These are phyloP conservation scores for Ambastaia sidthimunki DNA, from an alignment of 2,797 vertebrate genomes.

Conservation along the genomic window DNA sequence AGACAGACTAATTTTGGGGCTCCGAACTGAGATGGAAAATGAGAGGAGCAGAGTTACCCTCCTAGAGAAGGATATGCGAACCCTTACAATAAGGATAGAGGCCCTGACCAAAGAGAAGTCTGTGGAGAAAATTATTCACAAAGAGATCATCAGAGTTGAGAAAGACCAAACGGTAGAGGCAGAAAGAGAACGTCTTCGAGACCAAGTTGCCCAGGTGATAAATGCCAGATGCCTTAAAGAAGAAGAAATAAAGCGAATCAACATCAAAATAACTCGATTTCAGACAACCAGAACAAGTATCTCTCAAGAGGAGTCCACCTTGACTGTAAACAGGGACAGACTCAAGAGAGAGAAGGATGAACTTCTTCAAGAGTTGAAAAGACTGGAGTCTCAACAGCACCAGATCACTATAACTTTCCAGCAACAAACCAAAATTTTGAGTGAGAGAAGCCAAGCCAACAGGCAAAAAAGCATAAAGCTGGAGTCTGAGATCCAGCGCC, in stretches of 20 bases:
- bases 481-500: slow-evolving; percentile 77
- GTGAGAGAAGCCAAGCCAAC: slow-evolving; percentile 79
- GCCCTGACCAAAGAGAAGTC: slow-evolving; percentile 88
- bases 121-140: slow-evolving; percentile 90
- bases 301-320: slow-evolving; percentile 79
- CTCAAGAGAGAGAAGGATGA: slow-evolving; percentile 80
- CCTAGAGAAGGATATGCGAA: slow-evolving; percentile 85
- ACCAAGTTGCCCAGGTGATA: slow-evolving; percentile 81
- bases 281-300: slow-evolving; percentile 76
- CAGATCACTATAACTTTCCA: slow-evolving; percentile 81
- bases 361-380: slow-evolving; percentile 78
- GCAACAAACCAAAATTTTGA: slow-evolving; percentile 84
- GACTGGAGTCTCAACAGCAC: slow-evolving; percentile 81
- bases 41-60: slow-evolving; percentile 78
- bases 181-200: slow-evolving; percentile 83
- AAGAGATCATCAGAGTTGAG: slow-evolving; percentile 92
- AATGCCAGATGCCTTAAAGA: slow-evolving; percentile 80
- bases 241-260: slow-evolving; percentile 77
- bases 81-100: slow-evolving; percentile 82
- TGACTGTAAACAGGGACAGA: slow-evolving; percentile 73
- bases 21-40: slow-evolving; percentile 79
- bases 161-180: slow-evolving; percentile 87
- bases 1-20: slow-evolving; percentile 77
- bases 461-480: slow-evolving; percentile 83
- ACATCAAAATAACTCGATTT: slow-evolving; percentile 76